phyloP scores from a whole-genome alignment of 2,113 vertebrate genomes.

The Leptobrachium ailaonicum region DNA sequence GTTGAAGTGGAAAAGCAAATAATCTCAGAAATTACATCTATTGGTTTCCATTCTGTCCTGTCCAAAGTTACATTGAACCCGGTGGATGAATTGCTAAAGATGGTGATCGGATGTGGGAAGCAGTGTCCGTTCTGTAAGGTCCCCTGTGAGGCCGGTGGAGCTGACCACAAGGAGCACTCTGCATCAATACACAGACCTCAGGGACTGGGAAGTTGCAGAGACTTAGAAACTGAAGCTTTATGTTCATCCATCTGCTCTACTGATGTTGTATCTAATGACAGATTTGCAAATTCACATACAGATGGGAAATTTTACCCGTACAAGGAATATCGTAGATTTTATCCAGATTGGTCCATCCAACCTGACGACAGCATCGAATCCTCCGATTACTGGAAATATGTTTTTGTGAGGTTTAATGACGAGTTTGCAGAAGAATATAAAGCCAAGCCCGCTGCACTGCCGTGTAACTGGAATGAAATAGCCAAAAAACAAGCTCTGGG shows the following conservation, averaged over 20 bases:
- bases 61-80: constrained; percentile 15
- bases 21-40: background rate
- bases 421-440: constrained; percentile 29
- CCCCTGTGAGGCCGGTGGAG: constrained; percentile 58
- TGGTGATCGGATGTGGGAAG: constrained; percentile 66
- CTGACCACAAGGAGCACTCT: constrained; percentile 26
- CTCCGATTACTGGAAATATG: constrained; percentile 51
- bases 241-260: background rate
- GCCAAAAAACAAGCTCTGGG: constrained; percentile 46
- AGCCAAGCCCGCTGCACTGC: constrained; percentile 54
- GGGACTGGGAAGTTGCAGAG: constrained; percentile 34
- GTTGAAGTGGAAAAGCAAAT: constrained; percentile 1
- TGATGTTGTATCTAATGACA: background rate
- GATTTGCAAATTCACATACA: background rate
- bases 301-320: background rate
- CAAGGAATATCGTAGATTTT: constrained; percentile 5
- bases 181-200: constrained; percentile 19
- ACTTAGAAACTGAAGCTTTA: fast-evolving
- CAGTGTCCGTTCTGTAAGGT: constrained; percentile 61
- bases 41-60: constrained; percentile 21
- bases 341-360: constrained; percentile 63
- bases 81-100: constrained; percentile 35
- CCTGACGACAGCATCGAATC: constrained; percentile 61
- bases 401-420: constrained; percentile 57
- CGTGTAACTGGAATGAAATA: constrained; percentile 50